A percentile compares a stretch with the other conserved stretches of the same genome.
Conservation (phyloP, 2,888 invertebrate species). For the Brachypalpus laphriformis region DNA sequence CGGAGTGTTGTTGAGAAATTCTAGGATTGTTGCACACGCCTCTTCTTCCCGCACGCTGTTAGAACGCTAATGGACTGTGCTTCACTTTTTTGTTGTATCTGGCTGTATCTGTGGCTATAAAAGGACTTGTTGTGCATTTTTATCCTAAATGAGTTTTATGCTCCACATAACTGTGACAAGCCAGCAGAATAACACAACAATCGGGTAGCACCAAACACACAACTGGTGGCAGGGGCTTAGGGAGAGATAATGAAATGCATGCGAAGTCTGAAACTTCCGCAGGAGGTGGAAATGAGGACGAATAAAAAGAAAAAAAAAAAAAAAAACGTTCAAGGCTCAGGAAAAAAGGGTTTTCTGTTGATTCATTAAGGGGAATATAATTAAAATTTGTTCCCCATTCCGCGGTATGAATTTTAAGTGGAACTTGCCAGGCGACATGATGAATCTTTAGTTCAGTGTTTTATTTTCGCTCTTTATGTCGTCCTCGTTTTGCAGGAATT, state of each 20-base stretch:
- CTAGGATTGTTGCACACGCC: slow-evolving; percentile 34
- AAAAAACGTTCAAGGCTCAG: slow-evolving; percentile 24
- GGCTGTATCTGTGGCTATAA: slow-evolving; percentile 47
- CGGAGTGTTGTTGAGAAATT: slow-evolving; percentile 43
- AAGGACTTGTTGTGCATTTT: slow-evolving; percentile 74
- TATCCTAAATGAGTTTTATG: slow-evolving; percentile 72
- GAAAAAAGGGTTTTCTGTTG: slow-evolving; percentile 52
- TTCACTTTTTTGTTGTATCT: slow-evolving; percentile 9
- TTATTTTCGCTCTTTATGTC: slow-evolving; percentile 40
- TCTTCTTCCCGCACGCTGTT: background rate
- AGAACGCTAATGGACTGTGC: slow-evolving; percentile 61
- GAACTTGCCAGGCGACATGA: slow-evolving; percentile 62
- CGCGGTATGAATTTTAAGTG: slow-evolving; percentile 72
- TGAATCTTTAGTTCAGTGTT: slow-evolving; percentile 57
- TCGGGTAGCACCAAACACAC: background rate
- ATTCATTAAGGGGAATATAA: slow-evolving; percentile 72
- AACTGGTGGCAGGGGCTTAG: background rate
- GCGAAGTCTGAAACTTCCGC: slow-evolving; percentile 61
- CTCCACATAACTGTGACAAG: slow-evolving; percentile 70
- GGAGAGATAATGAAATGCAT: slow-evolving; percentile 65
- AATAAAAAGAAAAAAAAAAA: slow-evolving; percentile 29
- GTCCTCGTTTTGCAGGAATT: slow-evolving; percentile 46
- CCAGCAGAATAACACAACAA: slow-evolving; percentile 36
- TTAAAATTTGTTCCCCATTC: slow-evolving; percentile 71
- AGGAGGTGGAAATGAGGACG: slow-evolving; percentile 67